These are phyloP conservation scores for Hypanus sabinus DNA, from an alignment of 2,113 vertebrate genomes.

Conservation along the genomic window DNA sequence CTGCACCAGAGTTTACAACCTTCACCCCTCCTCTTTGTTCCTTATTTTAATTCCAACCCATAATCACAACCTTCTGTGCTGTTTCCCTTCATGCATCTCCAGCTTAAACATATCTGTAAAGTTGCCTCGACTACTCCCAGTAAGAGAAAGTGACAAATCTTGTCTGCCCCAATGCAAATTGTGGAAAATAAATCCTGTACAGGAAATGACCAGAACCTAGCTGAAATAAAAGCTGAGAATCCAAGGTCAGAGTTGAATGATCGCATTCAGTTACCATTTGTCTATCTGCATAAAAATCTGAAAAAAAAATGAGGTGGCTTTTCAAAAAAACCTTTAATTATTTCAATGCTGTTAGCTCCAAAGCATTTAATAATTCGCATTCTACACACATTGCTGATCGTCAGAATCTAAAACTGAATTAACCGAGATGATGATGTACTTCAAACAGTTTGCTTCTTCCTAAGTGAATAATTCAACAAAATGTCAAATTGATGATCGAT, in stretches of 20 bases:
- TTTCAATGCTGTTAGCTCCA: neutral
- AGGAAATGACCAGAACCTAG: neutral
- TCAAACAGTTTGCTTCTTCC: neutral
- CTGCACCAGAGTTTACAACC: too few relatives aligned
- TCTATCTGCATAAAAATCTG: neutral
- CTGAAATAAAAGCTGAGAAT: too few relatives aligned
- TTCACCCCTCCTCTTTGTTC: too few relatives aligned
- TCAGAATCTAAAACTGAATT: neutral
- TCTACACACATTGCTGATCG: neutral
- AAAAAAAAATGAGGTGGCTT: neutral
- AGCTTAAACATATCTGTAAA: too few relatives aligned
- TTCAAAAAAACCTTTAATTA: neutral
- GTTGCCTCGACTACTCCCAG: too few relatives aligned
- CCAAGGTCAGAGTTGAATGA: neutral
- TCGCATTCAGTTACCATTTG: neutral
- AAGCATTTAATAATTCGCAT: neutral
- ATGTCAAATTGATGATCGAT: neutral
- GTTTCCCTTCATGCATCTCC: too few relatives aligned
- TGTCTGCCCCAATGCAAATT: too few relatives aligned
- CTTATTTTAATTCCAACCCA: too few relatives aligned
- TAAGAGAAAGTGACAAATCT: too few relatives aligned
- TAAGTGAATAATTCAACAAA: neutral
- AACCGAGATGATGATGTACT: neutral
- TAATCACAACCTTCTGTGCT: too few relatives aligned
- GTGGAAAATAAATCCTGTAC: too few relatives aligned